These are phyloP conservation scores for Eucidaris tribuloides DNA, from an alignment of 35 echinoderm and acorn worm genomes.

Conservation along the genomic window DNA sequence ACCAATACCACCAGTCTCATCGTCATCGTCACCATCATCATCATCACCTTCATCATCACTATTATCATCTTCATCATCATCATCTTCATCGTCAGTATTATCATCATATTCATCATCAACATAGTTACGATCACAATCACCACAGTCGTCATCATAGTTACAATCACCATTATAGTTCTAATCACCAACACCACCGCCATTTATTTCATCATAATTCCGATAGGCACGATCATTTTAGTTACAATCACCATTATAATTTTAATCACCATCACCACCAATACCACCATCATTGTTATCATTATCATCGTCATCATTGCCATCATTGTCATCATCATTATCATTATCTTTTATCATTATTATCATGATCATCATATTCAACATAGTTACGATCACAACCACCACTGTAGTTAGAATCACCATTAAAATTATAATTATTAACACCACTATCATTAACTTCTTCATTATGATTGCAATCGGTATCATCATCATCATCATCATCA, in stretches of 20 bases:
- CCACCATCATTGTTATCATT: not conserved
- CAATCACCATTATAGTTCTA: not conserved
- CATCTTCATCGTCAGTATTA: not conserved
- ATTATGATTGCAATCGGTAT: too few species aligned
- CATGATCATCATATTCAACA: not conserved
- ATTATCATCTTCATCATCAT: too few species aligned
- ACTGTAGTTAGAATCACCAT: not conserved
- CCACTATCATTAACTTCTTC: too few species aligned
- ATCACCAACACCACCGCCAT: not conserved
- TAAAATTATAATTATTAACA: too few species aligned
- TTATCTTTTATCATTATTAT: too few species aligned
- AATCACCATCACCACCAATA: too few species aligned
- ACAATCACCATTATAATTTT: not conserved
- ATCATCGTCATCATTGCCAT: not conserved
- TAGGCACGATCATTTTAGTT: not conserved
- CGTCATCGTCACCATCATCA: not conserved
- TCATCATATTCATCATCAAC: not conserved
- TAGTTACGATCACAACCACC: not conserved
- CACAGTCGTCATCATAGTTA: not conserved
- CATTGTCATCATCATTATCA: not conserved
- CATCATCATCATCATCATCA: too few species aligned
- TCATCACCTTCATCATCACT: too few species aligned
- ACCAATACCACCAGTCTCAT: too few species aligned
- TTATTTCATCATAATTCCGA: too few species aligned
- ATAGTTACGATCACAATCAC: not conserved